Conservation (phyloP, 35 echinoderm and acorn worm species). For the Anneissia japonica region DNA sequence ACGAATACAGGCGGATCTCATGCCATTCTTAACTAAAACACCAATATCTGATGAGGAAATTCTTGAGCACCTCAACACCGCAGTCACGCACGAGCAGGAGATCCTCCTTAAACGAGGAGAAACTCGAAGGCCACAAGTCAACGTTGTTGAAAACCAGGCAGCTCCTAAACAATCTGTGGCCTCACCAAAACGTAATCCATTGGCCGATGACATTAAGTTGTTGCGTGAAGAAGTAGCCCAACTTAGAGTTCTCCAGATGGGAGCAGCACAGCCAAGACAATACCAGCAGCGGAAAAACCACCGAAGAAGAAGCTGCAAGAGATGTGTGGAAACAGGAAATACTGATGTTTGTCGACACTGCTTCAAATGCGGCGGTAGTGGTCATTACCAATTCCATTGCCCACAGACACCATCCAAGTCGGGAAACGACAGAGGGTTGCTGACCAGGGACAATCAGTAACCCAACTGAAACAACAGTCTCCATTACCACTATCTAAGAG, state of each 20-base stretch:
- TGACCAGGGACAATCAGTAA: neutral
- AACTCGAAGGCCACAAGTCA: neutral
- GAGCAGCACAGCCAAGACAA: no score
- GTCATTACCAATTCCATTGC: neutral
- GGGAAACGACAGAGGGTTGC: neutral
- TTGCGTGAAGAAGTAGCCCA: no score
- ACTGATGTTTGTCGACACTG: neutral
- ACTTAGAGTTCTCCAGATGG: no score
- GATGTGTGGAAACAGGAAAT: neutral
- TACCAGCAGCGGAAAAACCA: no score
- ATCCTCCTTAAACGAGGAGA: neutral
- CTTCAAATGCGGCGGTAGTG: neutral
- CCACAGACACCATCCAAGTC: neutral
- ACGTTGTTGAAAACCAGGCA: neutral
- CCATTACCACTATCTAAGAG: neutral
- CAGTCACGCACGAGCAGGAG: conserved; percentile 4
- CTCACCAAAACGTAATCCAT: no score
- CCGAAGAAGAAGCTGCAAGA: neutral
- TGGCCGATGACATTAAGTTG: no score
- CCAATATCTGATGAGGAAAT: conserved; percentile 31
- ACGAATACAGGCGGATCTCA: conserved; percentile 1
- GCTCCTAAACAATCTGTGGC: neutral
- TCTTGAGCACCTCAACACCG: conserved; percentile 14
- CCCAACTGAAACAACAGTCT: neutral
- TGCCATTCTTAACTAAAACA: neutral